A percentile compares a stretch with the other conserved stretches of the same genome.
phyloP scores from a whole-genome alignment of 2,797 vertebrate species.

The Mormyrops boulengeri region DNA sequence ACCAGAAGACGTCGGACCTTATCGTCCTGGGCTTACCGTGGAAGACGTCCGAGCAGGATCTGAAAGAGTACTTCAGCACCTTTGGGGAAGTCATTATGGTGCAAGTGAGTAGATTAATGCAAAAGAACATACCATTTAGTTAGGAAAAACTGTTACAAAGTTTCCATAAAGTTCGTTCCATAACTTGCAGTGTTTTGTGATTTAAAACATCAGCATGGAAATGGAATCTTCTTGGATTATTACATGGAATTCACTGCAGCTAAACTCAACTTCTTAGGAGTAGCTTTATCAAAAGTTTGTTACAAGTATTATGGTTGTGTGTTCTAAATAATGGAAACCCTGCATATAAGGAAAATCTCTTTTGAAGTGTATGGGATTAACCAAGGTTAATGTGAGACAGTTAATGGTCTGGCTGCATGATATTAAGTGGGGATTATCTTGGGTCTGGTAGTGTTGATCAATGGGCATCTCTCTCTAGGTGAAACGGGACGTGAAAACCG shows the following conservation, averaged over 20 bases:
- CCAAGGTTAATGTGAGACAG: too few relatives aligned
- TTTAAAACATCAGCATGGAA: background rate
- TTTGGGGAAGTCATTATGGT: constrained; percentile 99
- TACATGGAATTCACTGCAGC: background rate
- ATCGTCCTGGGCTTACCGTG: constrained; percentile 94
- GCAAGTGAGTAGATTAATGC: constrained; percentile 67
- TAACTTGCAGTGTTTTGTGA: background rate
- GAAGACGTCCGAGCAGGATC: constrained; percentile 96
- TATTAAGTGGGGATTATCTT: background rate
- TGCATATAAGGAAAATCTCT: background rate
- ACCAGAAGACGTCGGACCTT: constrained; percentile 94
- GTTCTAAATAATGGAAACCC: background rate
- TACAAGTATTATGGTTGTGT: background rate
- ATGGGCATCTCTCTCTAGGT: constrained; percentile 61
- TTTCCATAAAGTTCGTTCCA: background rate
- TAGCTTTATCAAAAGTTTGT: background rate
- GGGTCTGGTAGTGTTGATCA: background rate
- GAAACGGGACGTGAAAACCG: constrained; percentile 92
- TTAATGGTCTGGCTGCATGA: background rate
- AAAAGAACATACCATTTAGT: background rate
- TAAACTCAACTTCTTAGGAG: background rate
- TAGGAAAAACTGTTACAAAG: background rate
- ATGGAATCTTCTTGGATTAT: background rate
- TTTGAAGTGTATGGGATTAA: too few relatives aligned
- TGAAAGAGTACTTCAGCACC: constrained; percentile 93